phyloP scores from a whole-genome alignment of 2,888 invertebrate species.

The Dyspetes luteomarginatus region DNA sequence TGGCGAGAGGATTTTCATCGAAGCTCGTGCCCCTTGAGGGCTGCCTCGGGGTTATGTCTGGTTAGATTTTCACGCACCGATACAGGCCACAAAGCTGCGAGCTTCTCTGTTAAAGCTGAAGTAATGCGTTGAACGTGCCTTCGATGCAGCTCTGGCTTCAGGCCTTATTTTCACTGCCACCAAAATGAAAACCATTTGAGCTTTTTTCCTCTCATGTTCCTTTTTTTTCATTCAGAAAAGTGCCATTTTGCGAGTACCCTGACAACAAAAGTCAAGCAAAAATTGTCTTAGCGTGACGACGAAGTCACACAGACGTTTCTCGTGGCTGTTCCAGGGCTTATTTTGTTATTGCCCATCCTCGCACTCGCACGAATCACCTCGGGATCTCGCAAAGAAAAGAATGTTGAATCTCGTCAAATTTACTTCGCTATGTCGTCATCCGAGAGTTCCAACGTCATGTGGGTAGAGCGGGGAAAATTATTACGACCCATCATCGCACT shows the following conservation, averaged over 20 bases:
- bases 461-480: background rate
- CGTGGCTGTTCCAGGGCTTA: background rate
- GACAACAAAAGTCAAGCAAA: background rate
- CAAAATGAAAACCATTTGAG: too few relatives aligned
- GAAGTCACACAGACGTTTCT: background rate
- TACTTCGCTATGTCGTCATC: background rate
- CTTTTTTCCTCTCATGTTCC: background rate
- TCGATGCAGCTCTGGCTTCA: too few relatives aligned
- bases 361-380: too few relatives aligned
- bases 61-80: slow-evolving; percentile 28
- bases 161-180: too few relatives aligned
- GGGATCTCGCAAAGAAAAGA: too few relatives aligned
- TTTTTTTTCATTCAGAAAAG: slow-evolving; percentile 68
- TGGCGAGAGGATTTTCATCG: slow-evolving; percentile 40
- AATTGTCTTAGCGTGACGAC: background rate
- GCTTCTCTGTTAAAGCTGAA: background rate
- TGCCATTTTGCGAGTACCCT: slow-evolving; percentile 46
- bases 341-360: too few relatives aligned
- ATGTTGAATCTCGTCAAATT: too few relatives aligned
- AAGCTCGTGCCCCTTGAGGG: slow-evolving; percentile 37
- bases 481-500: background rate
- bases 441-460: too few relatives aligned
- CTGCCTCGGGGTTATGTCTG: background rate
- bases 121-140: background rate
- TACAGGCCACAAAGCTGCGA: slow-evolving; percentile 13